Base-by-base conservation (phyloP, 1,140 invertebrate genomes). In the Brachionus angularis region DNA sequence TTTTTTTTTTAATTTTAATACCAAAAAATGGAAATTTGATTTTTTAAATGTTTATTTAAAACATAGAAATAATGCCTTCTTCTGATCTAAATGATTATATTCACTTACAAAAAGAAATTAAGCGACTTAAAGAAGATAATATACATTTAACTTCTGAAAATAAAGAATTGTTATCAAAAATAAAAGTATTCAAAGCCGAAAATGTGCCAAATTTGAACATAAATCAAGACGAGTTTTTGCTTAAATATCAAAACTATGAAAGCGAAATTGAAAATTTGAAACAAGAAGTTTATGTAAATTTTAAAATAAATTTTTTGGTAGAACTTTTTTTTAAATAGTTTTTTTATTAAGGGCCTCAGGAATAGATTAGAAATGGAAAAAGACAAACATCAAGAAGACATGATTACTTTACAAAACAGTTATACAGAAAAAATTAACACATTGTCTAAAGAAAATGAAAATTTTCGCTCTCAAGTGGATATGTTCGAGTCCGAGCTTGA, bases 81-180 rank as follows among this genome's bases (percentile, higher is more conserved):
- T 47, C 62, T 18, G 62, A 67, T 36, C 18, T 67, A 23, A 67
- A 67, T 18, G 42, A 67, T 67, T 67, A 47, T 47, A 67, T 67
- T n/a, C 44, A 67, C 18, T 67, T 67, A n/a, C 29, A 67, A 12
- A 46, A 50, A 16, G 62, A 67, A 27, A n/a, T 67, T 25, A 67
- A 67, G 23, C 27, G 62, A 1, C 18, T 67, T 14, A 46, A 50
- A 42, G 62, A 67, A 23, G 62, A 67, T 31, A 67, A 47, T 34
- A 14, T 50, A 5, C 25, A 67, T 50, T 47, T 67, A 18, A 23
- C 34, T 33, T 34, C 29, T 29, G 62, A 67, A 34, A 67, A 67
- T 67, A 27, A 31, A 16, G 62, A 67, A 16, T 12, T 67, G 1
- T 39, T 58, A 12, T 25, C 34, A 12, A 58, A 58, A 58, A 58